These are phyloP conservation scores for Ormyrus rosae DNA, from an alignment of 2,888 invertebrate species.

Conservation along the genomic window DNA sequence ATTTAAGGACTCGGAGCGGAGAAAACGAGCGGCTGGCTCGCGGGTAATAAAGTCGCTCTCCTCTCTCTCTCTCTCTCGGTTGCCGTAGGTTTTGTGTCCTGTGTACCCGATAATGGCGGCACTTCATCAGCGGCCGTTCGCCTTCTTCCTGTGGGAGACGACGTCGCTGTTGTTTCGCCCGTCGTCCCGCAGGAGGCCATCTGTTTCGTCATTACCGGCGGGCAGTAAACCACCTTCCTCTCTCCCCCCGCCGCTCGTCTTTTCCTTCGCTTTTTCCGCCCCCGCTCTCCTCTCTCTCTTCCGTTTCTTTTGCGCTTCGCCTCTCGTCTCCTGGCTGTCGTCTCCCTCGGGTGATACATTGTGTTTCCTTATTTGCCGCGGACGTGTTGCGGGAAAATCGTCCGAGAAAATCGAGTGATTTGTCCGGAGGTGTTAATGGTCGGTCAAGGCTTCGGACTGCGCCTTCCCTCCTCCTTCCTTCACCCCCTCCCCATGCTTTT, in stretches of 20 bases:
- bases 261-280: neutral
- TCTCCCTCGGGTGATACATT: conserved; percentile 75
- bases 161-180: conserved; percentile 50
- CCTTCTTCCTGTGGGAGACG: conserved; percentile 69
- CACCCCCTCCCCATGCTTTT: neutral
- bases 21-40: conserved; percentile 62
- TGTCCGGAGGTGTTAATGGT: conserved; percentile 75
- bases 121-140: conserved; percentile 72
- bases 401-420: conserved; percentile 75
- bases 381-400: conserved; percentile 71
- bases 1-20: conserved; percentile 61
- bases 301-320: conserved; percentile 48
- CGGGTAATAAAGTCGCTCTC: conserved; percentile 74
- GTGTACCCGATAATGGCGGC: conserved; percentile 72
- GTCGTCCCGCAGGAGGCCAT: conserved; percentile 69
- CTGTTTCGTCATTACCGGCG: conserved; percentile 75
- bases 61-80: conserved; percentile 40
- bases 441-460: conserved; percentile 26
- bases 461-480: neutral
- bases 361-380: conserved; percentile 74
- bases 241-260: conserved; percentile 16
- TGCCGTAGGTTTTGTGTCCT: conserved; percentile 62
- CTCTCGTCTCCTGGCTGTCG: conserved; percentile 62
- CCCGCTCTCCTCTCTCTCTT: neutral
- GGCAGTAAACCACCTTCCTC: conserved; percentile 69